phyloP scores from a whole-genome alignment of 2,113 vertebrate genomes.

The Silurus meridionalis region DNA sequence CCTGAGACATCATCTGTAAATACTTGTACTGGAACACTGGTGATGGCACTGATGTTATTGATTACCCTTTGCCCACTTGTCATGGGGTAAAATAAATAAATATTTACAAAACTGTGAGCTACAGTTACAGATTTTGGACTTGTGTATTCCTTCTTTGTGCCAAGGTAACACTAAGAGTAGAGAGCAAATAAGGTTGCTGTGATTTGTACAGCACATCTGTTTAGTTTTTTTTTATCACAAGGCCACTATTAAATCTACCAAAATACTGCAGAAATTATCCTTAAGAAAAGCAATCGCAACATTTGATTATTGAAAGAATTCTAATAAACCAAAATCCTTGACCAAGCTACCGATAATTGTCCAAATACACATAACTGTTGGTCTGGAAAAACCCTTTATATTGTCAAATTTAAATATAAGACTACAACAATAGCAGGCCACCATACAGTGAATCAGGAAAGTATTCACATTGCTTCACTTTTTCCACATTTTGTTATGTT shows the following conservation, averaged over 20 bases:
- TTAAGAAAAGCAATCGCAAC: not conserved
- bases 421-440: not conserved
- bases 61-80: slow-evolving; percentile 8
- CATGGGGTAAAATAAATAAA: not conserved
- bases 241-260: not conserved
- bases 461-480: no score
- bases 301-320: not conserved
- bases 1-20: slow-evolving; percentile 22
- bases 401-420: not conserved
- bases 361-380: not conserved
- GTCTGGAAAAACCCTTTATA: not conserved
- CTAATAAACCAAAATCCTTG: not conserved
- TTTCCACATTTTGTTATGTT: no score
- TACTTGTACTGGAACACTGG: slow-evolving; percentile 19
- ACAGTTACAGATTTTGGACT: not conserved
- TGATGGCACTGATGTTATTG: not conserved
- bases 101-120: not conserved
- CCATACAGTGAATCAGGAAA: not conserved
- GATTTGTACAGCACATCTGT: not conserved
- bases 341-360: not conserved
- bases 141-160: not conserved
- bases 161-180: not conserved
- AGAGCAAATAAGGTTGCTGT: not conserved
- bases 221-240: not conserved
- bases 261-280: not conserved